These are phyloP conservation scores for Hippopotamus amphibius DNA, from an alignment of 2,113 vertebrate species.

Conservation along the genomic window DNA sequence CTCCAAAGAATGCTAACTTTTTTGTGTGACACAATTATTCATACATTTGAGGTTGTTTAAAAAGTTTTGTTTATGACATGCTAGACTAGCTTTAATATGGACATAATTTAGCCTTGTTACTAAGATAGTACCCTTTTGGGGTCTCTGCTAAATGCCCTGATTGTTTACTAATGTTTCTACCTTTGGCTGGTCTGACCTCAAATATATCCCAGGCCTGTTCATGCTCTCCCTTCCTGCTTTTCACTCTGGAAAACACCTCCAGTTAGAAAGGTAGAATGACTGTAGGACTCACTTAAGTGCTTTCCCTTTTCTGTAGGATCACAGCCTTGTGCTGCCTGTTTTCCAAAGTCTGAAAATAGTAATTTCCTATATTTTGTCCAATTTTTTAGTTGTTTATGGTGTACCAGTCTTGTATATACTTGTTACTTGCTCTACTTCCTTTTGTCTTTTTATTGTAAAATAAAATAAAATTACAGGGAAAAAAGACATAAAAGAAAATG, in stretches of 20 bases:
- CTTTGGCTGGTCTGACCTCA: neutral
- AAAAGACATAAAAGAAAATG: neutral
- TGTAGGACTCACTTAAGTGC: neutral
- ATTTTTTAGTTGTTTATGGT: neutral
- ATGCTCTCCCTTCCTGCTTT: neutral
- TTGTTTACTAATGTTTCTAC: neutral
- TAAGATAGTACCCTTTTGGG: neutral
- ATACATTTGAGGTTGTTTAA: neutral
- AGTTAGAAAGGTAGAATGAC: neutral
- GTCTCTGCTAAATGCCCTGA: neutral
- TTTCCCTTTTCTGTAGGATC: neutral
- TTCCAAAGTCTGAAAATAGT: neutral
- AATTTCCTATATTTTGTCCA: neutral
- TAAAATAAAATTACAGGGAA: neutral
- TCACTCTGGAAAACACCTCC: neutral
- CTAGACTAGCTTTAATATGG: neutral
- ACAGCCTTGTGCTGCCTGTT: neutral
- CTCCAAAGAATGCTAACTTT: neutral
- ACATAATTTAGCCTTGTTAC: neutral
- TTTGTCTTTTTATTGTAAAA: constrained; percentile 28
- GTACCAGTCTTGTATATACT: neutral
- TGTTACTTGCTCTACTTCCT: neutral
- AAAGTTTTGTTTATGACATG: neutral
- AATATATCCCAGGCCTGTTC: neutral
- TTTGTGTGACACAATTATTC: neutral